phyloP scores from a whole-genome alignment of 2,888 invertebrate species.

The Oligia strigilis region DNA sequence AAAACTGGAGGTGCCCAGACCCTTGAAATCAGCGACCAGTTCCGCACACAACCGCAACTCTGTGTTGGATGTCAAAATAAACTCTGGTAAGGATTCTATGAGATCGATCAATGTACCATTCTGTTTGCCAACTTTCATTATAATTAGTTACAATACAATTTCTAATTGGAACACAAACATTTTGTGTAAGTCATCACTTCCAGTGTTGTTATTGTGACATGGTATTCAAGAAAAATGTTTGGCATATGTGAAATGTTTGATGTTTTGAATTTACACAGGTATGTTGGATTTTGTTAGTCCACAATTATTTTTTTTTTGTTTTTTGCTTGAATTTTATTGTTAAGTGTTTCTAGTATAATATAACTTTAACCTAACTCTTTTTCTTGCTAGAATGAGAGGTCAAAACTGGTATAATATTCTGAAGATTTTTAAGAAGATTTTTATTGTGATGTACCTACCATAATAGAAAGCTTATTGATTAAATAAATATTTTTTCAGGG shows the following conservation, averaged over 20 bases:
- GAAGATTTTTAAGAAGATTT: no score
- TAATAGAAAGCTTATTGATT: no score
- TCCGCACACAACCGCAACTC: constrained; percentile 89
- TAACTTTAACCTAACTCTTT: neutral
- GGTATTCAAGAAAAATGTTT: constrained; percentile 1
- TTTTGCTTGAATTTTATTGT: neutral
- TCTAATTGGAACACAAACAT: constrained; percentile 25
- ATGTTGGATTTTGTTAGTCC: neutral
- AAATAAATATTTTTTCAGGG: no score
- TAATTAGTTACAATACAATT: neutral
- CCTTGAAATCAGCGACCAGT: constrained; percentile 92
- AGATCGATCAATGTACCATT: neutral
- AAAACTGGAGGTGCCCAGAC: constrained; percentile 94
- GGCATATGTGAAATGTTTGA: neutral
- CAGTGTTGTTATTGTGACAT: neutral
- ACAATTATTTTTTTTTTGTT: neutral
- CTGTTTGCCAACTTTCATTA: constrained; percentile 5
- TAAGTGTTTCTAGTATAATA: no score
- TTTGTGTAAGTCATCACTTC: neutral
- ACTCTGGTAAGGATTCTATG: constrained; percentile 83
- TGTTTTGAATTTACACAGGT: neutral
- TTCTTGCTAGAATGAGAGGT: neutral
- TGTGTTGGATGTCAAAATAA: constrained; percentile 89
- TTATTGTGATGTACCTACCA: no score
- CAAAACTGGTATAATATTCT: no score